Percentiles rank a stretch among this genome's conserved stretches.
These are phyloP conservation scores for Cynocephalus volans DNA, from an alignment of 2,113 vertebrate species.

Conservation along the genomic window DNA sequence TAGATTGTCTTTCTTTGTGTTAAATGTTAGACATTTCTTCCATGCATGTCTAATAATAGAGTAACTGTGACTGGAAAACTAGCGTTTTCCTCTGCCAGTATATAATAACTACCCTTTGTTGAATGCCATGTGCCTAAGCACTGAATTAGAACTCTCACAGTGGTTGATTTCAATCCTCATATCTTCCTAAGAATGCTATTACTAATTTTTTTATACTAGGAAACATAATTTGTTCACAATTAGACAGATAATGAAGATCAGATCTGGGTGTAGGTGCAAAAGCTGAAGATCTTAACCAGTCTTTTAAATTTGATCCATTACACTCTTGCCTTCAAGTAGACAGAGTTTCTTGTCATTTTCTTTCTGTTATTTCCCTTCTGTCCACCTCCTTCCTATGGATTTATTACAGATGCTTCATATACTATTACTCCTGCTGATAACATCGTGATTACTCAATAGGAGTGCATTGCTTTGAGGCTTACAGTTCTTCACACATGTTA, in stretches of 20 bases:
- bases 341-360: background rate
- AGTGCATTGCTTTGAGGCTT: background rate
- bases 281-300: background rate
- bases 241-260: background rate
- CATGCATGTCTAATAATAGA: background rate
- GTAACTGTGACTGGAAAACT: background rate
- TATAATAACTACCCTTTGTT: background rate
- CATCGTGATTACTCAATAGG: background rate
- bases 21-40: background rate
- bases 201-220: background rate
- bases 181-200: background rate
- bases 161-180: background rate
- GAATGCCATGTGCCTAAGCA: background rate
- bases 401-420: background rate
- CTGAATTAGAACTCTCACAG: background rate
- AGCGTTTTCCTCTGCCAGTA: background rate
- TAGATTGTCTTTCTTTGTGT: background rate
- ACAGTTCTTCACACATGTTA: background rate
- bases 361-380: background rate
- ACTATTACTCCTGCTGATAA: background rate
- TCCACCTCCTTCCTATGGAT: background rate
- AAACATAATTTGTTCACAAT: background rate
- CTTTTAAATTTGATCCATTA: background rate
- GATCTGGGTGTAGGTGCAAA: background rate
- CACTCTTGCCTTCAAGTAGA: background rate